Percentiles rank a stretch among this genome's conserved stretches.
phyloP scores from a whole-genome alignment of 2,113 vertebrate genomes.

The Malurus elegans region DNA sequence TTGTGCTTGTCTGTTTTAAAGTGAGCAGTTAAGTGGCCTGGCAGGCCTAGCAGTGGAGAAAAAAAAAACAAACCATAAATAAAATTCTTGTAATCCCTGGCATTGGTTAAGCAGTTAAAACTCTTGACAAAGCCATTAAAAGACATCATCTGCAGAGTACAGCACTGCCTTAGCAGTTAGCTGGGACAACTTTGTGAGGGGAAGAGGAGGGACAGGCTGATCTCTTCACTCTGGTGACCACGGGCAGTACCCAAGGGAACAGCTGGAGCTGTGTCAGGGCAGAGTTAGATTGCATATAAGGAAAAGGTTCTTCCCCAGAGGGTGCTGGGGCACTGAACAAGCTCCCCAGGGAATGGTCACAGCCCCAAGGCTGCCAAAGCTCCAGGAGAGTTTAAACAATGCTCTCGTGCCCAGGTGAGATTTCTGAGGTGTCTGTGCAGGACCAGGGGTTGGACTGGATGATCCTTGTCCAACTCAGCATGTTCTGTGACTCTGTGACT shows the following conservation, averaged over 20 bases:
- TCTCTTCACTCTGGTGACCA: background rate
- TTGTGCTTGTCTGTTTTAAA: background rate
- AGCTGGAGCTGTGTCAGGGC: background rate
- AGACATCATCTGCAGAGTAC: background rate
- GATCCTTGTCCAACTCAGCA: background rate
- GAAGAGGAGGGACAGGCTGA: background rate
- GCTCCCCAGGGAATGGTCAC: background rate
- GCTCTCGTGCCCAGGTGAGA: background rate
- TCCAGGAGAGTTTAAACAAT: fast-evolving
- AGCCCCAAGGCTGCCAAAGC: background rate
- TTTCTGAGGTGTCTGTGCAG: background rate
- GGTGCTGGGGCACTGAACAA: fast-evolving
- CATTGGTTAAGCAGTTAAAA: background rate
- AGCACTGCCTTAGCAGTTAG: background rate
- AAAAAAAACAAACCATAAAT: background rate
- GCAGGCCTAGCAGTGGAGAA: background rate
- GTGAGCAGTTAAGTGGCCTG: background rate
- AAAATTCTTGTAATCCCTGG: background rate
- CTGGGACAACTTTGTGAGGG: background rate
- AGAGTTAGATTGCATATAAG: background rate
- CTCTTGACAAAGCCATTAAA: background rate
- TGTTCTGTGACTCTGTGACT: background rate
- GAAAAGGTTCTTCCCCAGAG: background rate
- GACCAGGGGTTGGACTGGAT: background rate
- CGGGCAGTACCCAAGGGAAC: background rate